Evolutionary conservation across 2,888 invertebrate species (phyloP).

Genomic region (Cantharis lateralis): DNA sequence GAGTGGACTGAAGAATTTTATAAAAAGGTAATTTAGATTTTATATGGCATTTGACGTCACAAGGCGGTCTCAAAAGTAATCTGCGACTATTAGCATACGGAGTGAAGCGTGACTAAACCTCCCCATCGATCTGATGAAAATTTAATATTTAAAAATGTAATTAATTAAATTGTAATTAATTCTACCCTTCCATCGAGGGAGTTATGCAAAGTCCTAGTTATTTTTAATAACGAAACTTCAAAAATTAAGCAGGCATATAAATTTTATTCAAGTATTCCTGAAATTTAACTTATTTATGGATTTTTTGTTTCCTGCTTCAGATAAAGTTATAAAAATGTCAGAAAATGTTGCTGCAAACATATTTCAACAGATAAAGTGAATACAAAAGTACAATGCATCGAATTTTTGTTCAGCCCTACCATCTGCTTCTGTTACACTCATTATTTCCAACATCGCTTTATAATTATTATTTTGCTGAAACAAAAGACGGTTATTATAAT

Average conservation of each 20-base stretch:
- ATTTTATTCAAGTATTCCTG: not conserved
- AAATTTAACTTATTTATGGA: not conserved
- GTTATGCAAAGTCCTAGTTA: no score
- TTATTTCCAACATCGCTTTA: not conserved
- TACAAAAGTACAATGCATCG: not conserved
- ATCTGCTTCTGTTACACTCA: not conserved
- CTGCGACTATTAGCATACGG: no score
- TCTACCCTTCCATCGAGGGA: no score
- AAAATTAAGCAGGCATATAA: no score
- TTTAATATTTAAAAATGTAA: no score
- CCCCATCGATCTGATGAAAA: no score
- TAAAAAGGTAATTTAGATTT: no score
- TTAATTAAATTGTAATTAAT: no score
- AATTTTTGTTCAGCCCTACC: not conserved
- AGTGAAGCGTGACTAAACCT: no score
- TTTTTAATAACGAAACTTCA: not conserved
- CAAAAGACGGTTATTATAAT: not conserved
- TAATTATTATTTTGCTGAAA: not conserved
- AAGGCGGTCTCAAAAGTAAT: no score
- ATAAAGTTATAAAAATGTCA: not conserved
- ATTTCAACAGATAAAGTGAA: not conserved
- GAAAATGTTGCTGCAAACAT: not conserved
- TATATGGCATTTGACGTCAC: no score
- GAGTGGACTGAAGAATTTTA: no score
- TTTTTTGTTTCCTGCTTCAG: not conserved